Percentiles rank a stretch among this genome's conserved stretches.
These are phyloP conservation scores for Perodicticus potto DNA, from an alignment of 2,797 vertebrate species.

Conservation along the genomic window DNA sequence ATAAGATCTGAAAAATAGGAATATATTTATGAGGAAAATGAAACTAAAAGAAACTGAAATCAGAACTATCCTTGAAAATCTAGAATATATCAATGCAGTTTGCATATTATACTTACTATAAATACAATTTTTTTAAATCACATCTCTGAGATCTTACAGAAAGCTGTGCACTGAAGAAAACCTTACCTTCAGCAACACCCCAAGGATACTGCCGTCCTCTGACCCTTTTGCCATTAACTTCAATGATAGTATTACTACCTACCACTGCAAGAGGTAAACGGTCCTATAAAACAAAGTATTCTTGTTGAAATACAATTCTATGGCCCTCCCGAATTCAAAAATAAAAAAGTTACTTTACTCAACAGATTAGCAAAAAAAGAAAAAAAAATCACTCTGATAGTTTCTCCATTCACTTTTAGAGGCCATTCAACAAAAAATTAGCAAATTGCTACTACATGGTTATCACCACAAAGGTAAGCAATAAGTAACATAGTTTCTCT, in stretches of 20 bases:
- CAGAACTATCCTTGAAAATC: slow-evolving; percentile 18
- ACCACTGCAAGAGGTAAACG: slow-evolving; percentile 98
- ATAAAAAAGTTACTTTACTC: slow-evolving; percentile 59
- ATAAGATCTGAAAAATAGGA: neutral
- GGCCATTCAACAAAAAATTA: slow-evolving; percentile 9
- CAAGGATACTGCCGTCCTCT: slow-evolving; percentile 98
- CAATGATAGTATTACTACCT: slow-evolving; percentile 98
- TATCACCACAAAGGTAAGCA: slow-evolving; percentile 40
- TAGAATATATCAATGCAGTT: neutral
- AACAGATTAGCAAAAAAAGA: slow-evolving; percentile 16
- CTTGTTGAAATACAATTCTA: slow-evolving; percentile 70
- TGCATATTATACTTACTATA: neutral
- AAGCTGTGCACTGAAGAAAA: slow-evolving; percentile 65
- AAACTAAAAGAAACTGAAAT: neutral
- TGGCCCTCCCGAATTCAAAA: slow-evolving; percentile 50
- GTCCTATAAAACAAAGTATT: slow-evolving; percentile 90
- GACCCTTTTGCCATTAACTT: slow-evolving; percentile 96
- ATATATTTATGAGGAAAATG: slow-evolving; percentile 31
- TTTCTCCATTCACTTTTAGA: slow-evolving; percentile 1
- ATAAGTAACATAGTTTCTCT: slow-evolving; percentile 45
- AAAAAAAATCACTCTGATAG: neutral
- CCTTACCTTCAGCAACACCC: slow-evolving; percentile 98
- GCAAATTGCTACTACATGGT: neutral
- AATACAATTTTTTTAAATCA: slow-evolving; percentile 18
- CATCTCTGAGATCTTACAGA: neutral